Evolutionary conservation across 1,140 invertebrate species (phyloP), one percentile per base, ranked within the genome.

Genomic region (Phenacoccus solenopsis): DNA sequence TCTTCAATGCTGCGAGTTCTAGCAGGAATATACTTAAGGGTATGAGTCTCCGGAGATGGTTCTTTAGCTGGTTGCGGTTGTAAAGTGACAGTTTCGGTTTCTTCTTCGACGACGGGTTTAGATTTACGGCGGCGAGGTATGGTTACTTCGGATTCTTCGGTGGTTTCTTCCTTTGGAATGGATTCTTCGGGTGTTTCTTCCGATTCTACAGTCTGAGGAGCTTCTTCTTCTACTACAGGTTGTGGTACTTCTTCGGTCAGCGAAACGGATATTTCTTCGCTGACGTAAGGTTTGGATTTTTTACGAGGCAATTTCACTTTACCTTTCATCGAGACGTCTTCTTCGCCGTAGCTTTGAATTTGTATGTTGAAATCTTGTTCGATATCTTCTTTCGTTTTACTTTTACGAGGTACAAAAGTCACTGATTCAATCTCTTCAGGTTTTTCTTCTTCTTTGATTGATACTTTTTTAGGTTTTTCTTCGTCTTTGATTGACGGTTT

Each of bases 291-390:
- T 81, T 82, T 76, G 5, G 28, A 67, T 27, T 84, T 86, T 38
- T 86, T 87, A 74, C 87, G 79, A 72, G 84, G 90, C n/a, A 91
- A 72, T 80, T 88, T 88, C 2, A 91, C 85, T 79, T 89, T 91
- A 70, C 88, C 88, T 12, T 88, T 87, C 85, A 92, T 88, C 4
- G 88, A 89, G 72, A 92, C 88, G 78, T 91, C 88, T 81, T 91
- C 90, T 80, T 92, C 90, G 61, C 89, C 88, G 77, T 91, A 91
- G 0, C 87, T 88, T 79, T 90, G 88, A 61, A 90, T 79, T 27
- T 88, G 87, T 73, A 92, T 91, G 77, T 88, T 90, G 76, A 91
- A 91, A 79, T 91, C 89, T 80, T 91, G 89, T 77, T 91, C 89
- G 7, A 91, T 87, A 75, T 91, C 88, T 80, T 91, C 89, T 79